Evolutionary conservation across 2,888 invertebrate genomes (phyloP).

Genomic region (Arctia plantaginis): DNA sequence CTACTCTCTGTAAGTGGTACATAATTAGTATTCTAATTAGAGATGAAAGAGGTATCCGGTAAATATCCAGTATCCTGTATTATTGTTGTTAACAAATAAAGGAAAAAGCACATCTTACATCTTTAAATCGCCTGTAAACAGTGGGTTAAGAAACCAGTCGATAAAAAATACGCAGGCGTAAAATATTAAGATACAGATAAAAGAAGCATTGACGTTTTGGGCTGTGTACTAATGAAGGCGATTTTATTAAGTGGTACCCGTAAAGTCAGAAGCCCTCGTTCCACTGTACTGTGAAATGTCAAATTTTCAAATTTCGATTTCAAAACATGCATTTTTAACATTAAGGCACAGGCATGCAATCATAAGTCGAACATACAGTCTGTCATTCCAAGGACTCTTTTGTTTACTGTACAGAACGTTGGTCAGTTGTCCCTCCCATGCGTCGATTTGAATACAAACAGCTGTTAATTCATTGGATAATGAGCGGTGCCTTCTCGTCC

Average conservation of each 20-base stretch:
- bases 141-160: background rate
- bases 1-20: background rate
- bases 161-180: background rate
- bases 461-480: constrained; percentile 60
- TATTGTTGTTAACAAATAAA: background rate
- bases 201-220: no score
- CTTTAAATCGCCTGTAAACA: background rate
- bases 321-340: background rate
- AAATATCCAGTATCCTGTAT: background rate
- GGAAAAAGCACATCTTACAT: no score
- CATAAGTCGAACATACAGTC: constrained; percentile 17
- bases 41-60: background rate
- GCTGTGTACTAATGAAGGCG: no score
- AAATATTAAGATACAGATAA: no score
- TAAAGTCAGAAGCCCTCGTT: background rate
- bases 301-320: background rate
- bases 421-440: constrained; percentile 56
- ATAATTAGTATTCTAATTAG: background rate
- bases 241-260: background rate
- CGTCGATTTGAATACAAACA: constrained; percentile 63
- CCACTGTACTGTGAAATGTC: background rate
- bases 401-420: constrained; percentile 51
- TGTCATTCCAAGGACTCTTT: constrained; percentile 53
- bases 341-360: background rate
- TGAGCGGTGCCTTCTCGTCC: constrained; percentile 61